Base-by-base conservation (phyloP, 2,113 vertebrate genomes). In the Rutilus rutilus region DNA sequence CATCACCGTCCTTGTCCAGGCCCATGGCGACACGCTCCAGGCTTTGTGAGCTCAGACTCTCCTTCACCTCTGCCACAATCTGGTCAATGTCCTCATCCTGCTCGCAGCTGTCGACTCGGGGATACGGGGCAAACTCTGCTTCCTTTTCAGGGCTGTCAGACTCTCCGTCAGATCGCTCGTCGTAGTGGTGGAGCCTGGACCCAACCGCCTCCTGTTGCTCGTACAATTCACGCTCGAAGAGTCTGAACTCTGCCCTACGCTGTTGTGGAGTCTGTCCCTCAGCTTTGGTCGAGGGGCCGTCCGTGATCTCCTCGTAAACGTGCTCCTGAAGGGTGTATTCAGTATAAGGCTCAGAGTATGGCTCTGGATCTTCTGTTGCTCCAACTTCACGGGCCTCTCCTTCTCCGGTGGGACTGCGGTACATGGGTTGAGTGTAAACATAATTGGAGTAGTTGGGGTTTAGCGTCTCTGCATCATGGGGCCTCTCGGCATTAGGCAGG, bases 61-160 rank as follows among this genome's bases (percentile, higher is more conserved):
- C 95, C 86, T 96, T 97, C 65, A 96, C 96, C 82, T 97, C 96
- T 0, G 94, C 95, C 79, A 96, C 95, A 14, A 97, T 96, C 91
- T 91, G 95, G 92, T 98, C 96, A 42, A 96, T 96, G 85, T 99
- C 97, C 89, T 98, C 97, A 74, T 98, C 97, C 90, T 97, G 97
- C 83, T 99, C 97, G 0, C 96, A 97, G 93, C 97, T 99, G 92
- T 98, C 97, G 73, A 96, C 95, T 10, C 96, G 95, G 0, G 97
- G 97, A 87, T 98, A 98, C 0, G 97, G 97, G 0, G 97, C 97
- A 71, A 99, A 99, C 88, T 99, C 98, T 0, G 98, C 97, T 90
- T 99, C 97, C 88, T 99, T 98, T 87, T 99, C 97, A 0, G 98
- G 97, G 88, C 97, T 99, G 92, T 99, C 98, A 0, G 97, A 99